Percentiles rank a stretch among this genome's conserved stretches.
Conservation (phyloP, 2,888 invertebrate species). For the Achlya flavicornis region DNA sequence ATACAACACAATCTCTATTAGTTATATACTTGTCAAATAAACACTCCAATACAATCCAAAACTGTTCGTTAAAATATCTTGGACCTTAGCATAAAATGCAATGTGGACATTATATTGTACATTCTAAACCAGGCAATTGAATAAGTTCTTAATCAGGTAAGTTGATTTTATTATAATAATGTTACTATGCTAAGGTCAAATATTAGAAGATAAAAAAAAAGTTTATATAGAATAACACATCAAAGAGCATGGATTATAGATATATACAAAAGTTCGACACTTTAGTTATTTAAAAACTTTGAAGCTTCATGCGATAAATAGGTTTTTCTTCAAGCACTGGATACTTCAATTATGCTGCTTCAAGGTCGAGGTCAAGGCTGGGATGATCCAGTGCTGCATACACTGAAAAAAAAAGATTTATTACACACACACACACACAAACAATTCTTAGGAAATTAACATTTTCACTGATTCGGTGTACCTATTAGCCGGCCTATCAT, state of each 20-base stretch:
- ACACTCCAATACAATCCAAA: slow-evolving; percentile 74
- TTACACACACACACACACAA: background rate
- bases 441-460: background rate
- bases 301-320: slow-evolving; percentile 58
- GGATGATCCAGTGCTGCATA: slow-evolving; percentile 70
- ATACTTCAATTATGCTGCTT: slow-evolving; percentile 42
- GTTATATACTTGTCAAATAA: slow-evolving; percentile 64
- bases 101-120: slow-evolving; percentile 35
- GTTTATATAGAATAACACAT: slow-evolving; percentile 51
- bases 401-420: slow-evolving; percentile 61
- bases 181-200: slow-evolving; percentile 56
- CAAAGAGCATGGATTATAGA: slow-evolving; percentile 46
- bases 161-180: background rate
- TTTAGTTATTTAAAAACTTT: slow-evolving; percentile 56
- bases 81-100: slow-evolving; percentile 65
- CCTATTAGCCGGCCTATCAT: too few species aligned
- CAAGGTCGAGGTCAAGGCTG: slow-evolving; percentile 60
- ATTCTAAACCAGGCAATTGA: slow-evolving; percentile 21
- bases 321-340: slow-evolving; percentile 64
- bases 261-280: slow-evolving; percentile 64
- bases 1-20: slow-evolving; percentile 62
- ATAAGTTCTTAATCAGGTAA: slow-evolving; percentile 1
- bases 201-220: slow-evolving; percentile 51
- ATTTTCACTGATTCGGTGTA: background rate
- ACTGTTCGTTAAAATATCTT: slow-evolving; percentile 52